phyloP scores from a whole-genome alignment of 1,140 invertebrate species.

The Daktulosphaira vitifoliae region DNA sequence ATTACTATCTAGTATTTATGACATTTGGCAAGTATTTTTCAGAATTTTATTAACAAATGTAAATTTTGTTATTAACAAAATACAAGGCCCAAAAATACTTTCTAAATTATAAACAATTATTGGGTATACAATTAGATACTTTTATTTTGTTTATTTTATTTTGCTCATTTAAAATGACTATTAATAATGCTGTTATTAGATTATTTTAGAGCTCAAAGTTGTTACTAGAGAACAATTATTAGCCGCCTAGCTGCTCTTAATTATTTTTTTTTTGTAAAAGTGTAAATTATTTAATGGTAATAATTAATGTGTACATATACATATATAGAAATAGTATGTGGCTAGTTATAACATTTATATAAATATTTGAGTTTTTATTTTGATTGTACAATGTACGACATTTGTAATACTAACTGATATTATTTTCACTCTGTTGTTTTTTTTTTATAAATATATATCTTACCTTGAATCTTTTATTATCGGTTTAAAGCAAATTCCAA shows the following conservation, averaged over 20 bases:
- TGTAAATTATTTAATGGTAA: slow-evolving; percentile 19
- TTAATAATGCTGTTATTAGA: slow-evolving; percentile 6
- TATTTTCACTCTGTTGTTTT: slow-evolving; percentile 18
- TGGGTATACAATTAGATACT: no score
- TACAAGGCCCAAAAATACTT: no score
- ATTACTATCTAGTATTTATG: no score
- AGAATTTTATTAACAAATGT: no score
- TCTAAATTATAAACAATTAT: no score
- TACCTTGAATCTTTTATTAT: no score
- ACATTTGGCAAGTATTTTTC: no score
- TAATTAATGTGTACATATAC: slow-evolving; percentile 2
- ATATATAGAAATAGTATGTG: slow-evolving; percentile 16
- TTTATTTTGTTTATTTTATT: no score
- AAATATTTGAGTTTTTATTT: slow-evolving; percentile 16
- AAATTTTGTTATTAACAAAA: no score
- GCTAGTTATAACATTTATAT: slow-evolving; percentile 16
- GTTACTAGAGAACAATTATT: slow-evolving; percentile 29
- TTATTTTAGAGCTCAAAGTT: slow-evolving; percentile 27
- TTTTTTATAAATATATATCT: slow-evolving; percentile 12
- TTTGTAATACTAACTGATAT: slow-evolving; percentile 24
- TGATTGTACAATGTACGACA: slow-evolving; percentile 6
- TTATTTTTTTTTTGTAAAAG: slow-evolving; percentile 29
- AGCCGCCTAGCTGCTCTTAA: slow-evolving; percentile 7
- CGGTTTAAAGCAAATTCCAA: not conserved
- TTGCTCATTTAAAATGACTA: no score